Evolutionary conservation across 1,140 invertebrate species (phyloP), one percentile per base, ranked within the genome.

Genomic region (Meloidogyne floridensis): DNA sequence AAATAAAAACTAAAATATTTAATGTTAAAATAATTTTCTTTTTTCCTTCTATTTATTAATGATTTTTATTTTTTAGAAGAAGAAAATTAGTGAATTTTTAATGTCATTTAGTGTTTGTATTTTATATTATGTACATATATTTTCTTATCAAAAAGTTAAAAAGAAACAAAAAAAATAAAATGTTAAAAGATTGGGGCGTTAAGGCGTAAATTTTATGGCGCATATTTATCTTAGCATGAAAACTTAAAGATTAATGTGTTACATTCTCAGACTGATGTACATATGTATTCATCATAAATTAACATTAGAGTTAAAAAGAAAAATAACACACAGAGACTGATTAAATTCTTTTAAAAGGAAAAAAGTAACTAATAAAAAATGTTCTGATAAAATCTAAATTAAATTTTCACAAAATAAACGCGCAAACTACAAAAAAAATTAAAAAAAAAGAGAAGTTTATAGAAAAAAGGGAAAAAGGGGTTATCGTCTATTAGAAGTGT

Each of bases 41-140:
- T 73, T n/a, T 47, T 73, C 20, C 20, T 32, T 54, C 32, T 32
- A 32, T 32, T 32, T 32, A 32, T 75, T 15, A 10, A 42, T 53
- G 20, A 75, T 75, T 4, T 42, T 3, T 75, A 18, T 18, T 18
- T 53, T 53, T 75, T 54, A 20, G 32, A 32, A 47, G n/a, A 7
- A 53, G 32, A 32, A 32, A 32, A 32, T 32, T 9, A 20, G 20
- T 75, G 47, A 47, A 5, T 42, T 75, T 73, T 54, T 53, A 11
- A 75, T 47, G 73, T 75, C 73, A 42, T 75, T 75, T 75, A n/a
- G 3, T 54, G 9, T 18, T 75, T 75, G 20, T 1, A 18, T 75
- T 13, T 15, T 42, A 32, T 32, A 32, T 32, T 32, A 32, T 32
- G 32, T 32, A 32, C 32, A 11, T 2, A 4, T 18, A 18, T 73